Evolutionary conservation across 2,888 invertebrate genomes (phyloP).

Genomic region (Ochropleura plecta): DNA sequence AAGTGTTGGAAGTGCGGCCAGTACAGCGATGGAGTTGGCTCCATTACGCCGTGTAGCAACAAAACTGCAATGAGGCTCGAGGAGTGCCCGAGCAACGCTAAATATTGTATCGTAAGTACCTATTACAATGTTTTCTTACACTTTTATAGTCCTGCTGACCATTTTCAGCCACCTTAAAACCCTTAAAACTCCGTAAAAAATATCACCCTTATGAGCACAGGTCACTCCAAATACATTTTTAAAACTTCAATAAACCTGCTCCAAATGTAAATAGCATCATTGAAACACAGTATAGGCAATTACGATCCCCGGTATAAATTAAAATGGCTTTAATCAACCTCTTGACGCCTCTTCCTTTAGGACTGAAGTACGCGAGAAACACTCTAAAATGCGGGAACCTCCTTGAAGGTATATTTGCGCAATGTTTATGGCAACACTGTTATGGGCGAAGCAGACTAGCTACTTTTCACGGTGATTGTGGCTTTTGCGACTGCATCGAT

Average conservation of each 20-base stretch:
- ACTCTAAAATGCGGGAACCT: constrained; percentile 28
- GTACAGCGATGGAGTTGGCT: constrained; percentile 96
- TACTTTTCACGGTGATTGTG: not conserved
- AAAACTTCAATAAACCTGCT: not conserved
- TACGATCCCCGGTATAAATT: constrained; percentile 43
- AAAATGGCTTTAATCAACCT: constrained; percentile 47
- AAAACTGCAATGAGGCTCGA: constrained; percentile 93
- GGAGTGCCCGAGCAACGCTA: constrained; percentile 92
- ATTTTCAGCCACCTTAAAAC: not conserved
- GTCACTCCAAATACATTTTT: not conserved
- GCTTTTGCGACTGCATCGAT: not conserved
- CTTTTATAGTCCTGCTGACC: too few species aligned
- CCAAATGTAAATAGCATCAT: constrained; percentile 31
- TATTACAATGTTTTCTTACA: not conserved
- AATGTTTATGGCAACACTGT: constrained; percentile 31
- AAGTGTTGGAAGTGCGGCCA: constrained; percentile 95
- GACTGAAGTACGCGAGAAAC: constrained; percentile 31
- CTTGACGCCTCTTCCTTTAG: constrained; percentile 57
- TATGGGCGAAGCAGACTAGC: not conserved
- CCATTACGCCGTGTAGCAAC: constrained; percentile 96
- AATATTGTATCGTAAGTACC: constrained; percentile 94
- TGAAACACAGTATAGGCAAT: constrained; percentile 42
- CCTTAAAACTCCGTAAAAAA: not conserved
- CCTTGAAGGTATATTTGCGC: constrained; percentile 36
- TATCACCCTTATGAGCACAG: not conserved